A percentile compares a stretch with the other conserved stretches of the same genome.
These are phyloP conservation scores for Tetragonula clypearis DNA, from an alignment of 1,140 invertebrate species.

Conservation along the genomic window DNA sequence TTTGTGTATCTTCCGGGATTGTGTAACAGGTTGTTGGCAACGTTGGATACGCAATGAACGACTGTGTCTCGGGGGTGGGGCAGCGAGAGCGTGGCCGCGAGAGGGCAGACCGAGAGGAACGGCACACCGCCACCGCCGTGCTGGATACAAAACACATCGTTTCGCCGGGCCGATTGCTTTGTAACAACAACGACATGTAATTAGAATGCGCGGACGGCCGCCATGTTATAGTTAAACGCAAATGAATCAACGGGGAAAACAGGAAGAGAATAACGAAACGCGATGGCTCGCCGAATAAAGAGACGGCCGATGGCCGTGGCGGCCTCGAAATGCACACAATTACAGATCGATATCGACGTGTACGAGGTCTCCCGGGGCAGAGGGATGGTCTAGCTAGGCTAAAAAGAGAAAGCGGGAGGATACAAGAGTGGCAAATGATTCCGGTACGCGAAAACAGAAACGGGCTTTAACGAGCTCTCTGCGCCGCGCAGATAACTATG, in stretches of 20 bases:
- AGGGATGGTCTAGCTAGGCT: too few relatives aligned
- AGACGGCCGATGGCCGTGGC: not conserved
- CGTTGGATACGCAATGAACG: constrained; percentile 50
- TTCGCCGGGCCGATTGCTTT: constrained; percentile 38
- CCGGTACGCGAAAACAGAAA: constrained; percentile 37
- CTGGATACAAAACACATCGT: constrained; percentile 38
- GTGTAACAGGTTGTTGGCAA: constrained; percentile 58
- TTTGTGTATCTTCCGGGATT: constrained; percentile 57
- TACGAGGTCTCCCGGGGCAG: not conserved
- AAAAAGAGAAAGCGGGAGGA: not conserved
- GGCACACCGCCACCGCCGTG: not conserved
- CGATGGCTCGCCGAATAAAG: not conserved
- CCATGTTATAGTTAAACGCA: constrained; percentile 12
- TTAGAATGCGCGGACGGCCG: constrained; percentile 28
- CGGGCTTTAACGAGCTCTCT: constrained; percentile 52
- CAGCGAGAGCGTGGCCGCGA: not conserved
- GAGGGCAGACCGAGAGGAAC: not conserved
- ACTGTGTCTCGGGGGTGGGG: not conserved
- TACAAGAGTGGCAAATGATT: constrained; percentile 21
- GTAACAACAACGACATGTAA: constrained; percentile 39
- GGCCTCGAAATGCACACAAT: constrained; percentile 13
- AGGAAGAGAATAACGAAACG: constrained; percentile 8
- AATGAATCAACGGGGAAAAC: not conserved
- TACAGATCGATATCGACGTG: constrained; percentile 31
- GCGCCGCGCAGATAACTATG: constrained; percentile 59